These are phyloP conservation scores for Sarcophaga variegata DNA, from an alignment of 2,888 invertebrate genomes.

Conservation along the genomic window DNA sequence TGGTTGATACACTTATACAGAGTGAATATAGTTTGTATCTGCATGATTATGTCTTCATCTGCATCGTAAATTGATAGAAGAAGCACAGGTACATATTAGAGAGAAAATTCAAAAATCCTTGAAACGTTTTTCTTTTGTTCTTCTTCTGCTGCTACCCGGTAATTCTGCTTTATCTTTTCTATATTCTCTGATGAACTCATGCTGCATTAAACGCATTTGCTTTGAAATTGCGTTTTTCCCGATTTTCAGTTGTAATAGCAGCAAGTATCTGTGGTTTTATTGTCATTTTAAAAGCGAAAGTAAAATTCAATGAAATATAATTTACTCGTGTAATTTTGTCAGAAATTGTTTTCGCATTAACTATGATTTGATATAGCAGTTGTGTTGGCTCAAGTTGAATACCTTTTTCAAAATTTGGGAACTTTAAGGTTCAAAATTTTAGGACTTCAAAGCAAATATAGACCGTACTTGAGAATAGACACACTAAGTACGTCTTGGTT, in stretches of 20 bases:
- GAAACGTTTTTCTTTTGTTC: not conserved
- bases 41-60: no score
- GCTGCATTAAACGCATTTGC: no score
- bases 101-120: no score
- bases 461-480: no score
- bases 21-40: not conserved
- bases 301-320: no score
- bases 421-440: no score
- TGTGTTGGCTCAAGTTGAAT: not conserved
- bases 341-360: constrained; percentile 41
- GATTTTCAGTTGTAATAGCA: no score
- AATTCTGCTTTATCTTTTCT: not conserved
- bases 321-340: constrained; percentile 39
- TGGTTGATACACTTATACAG: constrained; percentile 8
- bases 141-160: not conserved
- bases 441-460: no score
- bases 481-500: no score
- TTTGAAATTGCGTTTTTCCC: not conserved
- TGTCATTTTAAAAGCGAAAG: not conserved
- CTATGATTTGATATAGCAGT: constrained; percentile 28
- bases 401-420: not conserved
- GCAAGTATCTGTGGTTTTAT: no score
- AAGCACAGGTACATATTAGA: not conserved
- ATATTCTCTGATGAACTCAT: not conserved
- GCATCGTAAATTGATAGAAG: no score